Conservation (phyloP, 1,140 invertebrate genomes). For the Rhyacophila brunnea region DNA sequence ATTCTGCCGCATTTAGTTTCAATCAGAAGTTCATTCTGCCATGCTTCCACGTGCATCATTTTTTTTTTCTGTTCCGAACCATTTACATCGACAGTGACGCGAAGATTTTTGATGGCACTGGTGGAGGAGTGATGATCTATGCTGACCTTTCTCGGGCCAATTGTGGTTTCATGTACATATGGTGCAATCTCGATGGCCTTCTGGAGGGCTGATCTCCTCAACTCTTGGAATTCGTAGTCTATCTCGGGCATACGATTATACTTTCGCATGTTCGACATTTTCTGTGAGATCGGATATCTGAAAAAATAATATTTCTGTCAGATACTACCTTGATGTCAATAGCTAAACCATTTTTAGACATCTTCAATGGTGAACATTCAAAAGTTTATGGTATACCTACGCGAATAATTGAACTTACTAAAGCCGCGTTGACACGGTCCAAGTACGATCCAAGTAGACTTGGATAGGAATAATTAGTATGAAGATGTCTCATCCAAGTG, state of each 20-base stretch:
- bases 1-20: constrained; percentile 37
- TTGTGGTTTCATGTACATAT: constrained; percentile 48
- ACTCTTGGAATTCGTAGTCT: constrained; percentile 26
- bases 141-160: constrained; percentile 39
- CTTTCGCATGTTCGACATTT: constrained; percentile 11
- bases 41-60: constrained; percentile 32
- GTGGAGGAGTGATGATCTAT: background rate
- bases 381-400: too few species aligned
- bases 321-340: too few species aligned
- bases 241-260: constrained; percentile 4
- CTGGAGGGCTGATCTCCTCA: constrained; percentile 48
- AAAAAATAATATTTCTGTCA: too few species aligned
- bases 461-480: too few species aligned
- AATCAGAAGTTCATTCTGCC: constrained; percentile 41
- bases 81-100: background rate
- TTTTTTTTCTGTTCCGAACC: constrained; percentile 16
- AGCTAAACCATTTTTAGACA: too few species aligned
- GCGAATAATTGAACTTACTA: too few species aligned
- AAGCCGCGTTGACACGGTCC: too few species aligned
- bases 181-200: constrained; percentile 53
- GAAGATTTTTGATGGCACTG: background rate
- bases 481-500: too few species aligned
- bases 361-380: too few species aligned
- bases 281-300: background rate
- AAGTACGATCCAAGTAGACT: too few species aligned